Conservation (phyloP, 2,888 invertebrate species). For the Drosophila lacicola region DNA sequence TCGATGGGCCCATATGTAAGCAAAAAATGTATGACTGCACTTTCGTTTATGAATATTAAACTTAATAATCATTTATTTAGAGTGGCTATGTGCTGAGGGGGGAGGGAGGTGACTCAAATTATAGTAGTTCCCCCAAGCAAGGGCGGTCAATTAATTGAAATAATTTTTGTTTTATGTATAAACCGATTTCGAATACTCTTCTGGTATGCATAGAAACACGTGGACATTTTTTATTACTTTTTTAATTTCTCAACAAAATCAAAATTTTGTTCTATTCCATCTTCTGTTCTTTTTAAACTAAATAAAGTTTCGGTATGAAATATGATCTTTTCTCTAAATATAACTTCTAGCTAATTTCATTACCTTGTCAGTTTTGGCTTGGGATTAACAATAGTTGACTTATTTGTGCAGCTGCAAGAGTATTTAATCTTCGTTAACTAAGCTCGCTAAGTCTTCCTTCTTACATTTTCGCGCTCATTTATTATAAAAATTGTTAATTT, state of each 20-base stretch:
- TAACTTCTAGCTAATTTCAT: neutral
- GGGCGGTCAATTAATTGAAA: constrained; percentile 16
- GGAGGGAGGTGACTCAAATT: neutral
- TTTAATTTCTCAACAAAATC: no score
- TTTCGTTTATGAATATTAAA: constrained; percentile 53
- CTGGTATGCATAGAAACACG: neutral
- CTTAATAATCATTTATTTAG: constrained; percentile 35
- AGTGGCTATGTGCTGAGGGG: neutral
- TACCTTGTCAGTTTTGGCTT: neutral
- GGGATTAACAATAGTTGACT: neutral
- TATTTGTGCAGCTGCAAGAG: neutral
- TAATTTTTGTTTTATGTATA: constrained; percentile 15
- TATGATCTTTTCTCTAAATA: neutral
- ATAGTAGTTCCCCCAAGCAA: neutral
- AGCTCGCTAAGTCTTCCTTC: neutral
- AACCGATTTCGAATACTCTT: neutral
- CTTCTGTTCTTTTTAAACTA: no score
- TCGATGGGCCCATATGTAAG: constrained; percentile 38
- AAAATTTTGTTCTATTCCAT: no score
- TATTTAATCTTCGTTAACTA: constrained; percentile 3
- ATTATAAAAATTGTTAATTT: constrained; percentile 33
- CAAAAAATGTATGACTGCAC: constrained; percentile 29
- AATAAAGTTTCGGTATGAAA: neutral
- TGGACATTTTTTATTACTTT: no score
- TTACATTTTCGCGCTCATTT: constrained; percentile 29